These are phyloP conservation scores for Acanthosepion esculentum DNA, from an alignment of 2,888 invertebrate species.

Conservation along the genomic window DNA sequence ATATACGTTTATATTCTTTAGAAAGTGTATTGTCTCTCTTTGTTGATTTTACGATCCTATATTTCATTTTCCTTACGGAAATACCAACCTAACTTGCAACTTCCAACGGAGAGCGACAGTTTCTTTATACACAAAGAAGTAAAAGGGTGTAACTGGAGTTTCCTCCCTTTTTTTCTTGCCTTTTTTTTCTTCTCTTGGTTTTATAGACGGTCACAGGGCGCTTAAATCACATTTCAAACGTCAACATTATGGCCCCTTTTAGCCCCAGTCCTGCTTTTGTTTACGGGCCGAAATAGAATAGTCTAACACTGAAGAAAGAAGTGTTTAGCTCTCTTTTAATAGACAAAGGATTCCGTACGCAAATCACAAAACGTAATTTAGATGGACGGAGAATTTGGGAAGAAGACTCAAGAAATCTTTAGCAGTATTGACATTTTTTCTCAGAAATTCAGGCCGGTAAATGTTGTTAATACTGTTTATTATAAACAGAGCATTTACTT, in stretches of 20 bases:
- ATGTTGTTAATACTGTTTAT: too few species aligned
- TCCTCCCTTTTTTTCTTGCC: neutral
- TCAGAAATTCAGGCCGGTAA: too few species aligned
- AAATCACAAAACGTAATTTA: neutral
- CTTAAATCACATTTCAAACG: neutral
- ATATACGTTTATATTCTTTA: neutral
- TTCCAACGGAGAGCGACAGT: neutral
- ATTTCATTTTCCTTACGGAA: neutral
- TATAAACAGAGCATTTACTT: too few species aligned
- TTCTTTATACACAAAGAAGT: neutral
- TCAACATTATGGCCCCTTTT: neutral
- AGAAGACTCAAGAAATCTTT: too few species aligned
- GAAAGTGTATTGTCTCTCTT: neutral
- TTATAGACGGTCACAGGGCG: neutral
- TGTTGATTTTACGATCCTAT: neutral
- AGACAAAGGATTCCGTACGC: neutral
- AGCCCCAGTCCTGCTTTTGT: neutral
- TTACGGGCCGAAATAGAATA: neutral
- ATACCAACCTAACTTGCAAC: neutral
- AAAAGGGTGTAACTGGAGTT: neutral
- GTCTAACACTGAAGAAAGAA: neutral
- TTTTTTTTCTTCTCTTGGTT: neutral
- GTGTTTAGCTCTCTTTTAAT: neutral
- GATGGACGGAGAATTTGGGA: neutral
- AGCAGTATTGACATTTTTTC: too few species aligned